Base-by-base conservation (phyloP, 2,113 vertebrate species). In the Sinosuthora webbiana region DNA sequence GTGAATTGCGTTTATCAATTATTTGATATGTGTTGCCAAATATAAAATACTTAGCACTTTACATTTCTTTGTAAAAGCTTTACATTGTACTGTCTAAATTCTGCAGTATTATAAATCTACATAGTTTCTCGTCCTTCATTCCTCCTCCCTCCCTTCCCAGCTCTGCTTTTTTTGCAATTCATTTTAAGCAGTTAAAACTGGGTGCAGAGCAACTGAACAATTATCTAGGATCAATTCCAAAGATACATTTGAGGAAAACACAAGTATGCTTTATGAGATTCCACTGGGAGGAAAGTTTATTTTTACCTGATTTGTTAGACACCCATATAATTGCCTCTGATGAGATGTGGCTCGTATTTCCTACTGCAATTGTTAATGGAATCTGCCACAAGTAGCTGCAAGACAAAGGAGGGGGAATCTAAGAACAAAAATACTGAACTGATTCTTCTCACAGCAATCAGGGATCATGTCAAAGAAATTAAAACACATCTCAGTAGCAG, bases 291-390 rank as follows among this genome's bases (percentile, higher is more conserved):
- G 89, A 95, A 97, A 96, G 83, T 95, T 97, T 97, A 93, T 96
- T 97, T 97, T 98, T 98, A 99, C 99, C 99, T 98, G 99, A 99
- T 98, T 98, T 99, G 98, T 99, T 99, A 98, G 98, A 98, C 98
- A 99, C 98, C 99, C 99, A 99, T 98, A 99, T 98, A 98, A 99
- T 99, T 95, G 97, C 97, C 97, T 99, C 99, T 91, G 98, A 94
- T 94, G 98, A 98, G 91, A 99, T 97, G 83, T 98, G 95, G 94
- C 98, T 99, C 83, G 97, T 96, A 97, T 99, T 99, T 98, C 99
- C 99, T 96, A 99, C 97, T 57, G 99, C 98, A 87, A 99, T 98
- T 59, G 99, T 99, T 98, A 99, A 97, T 75, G 99, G 99, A 85
- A 99, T 98, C 97, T 99, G 99, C 99, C 99, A 99, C 97, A 98